Evolutionary conservation across 2,888 invertebrate genomes (phyloP).

Genomic region (Mellilla xanthometata): DNA sequence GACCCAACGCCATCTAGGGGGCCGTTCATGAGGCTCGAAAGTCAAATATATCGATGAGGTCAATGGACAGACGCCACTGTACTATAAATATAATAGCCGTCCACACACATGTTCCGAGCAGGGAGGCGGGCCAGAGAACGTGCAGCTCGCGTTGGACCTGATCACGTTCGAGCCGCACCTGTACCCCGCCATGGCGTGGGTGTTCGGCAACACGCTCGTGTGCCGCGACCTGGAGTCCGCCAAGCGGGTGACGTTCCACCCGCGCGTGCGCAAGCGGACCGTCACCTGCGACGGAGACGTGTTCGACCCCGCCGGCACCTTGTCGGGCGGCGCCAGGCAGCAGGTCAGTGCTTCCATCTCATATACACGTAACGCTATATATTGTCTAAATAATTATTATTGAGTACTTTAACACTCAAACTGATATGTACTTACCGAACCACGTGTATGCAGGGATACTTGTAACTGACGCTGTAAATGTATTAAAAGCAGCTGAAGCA

Average conservation of each 20-base stretch:
- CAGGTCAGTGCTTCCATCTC: constrained; percentile 10
- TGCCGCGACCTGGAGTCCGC: constrained; percentile 92
- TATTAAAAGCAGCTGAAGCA: too few species aligned
- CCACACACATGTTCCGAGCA: constrained; percentile 18
- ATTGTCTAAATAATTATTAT: too few species aligned
- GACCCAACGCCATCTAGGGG: too few species aligned
- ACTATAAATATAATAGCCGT: too few species aligned
- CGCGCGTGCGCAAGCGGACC: constrained; percentile 84
- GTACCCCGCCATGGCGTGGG: constrained; percentile 91
- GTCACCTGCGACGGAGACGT: constrained; percentile 97
- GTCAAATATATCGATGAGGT: too few species aligned
- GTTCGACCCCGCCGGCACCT: constrained; percentile 93
- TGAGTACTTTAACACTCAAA: too few species aligned
- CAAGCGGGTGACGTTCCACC: constrained; percentile 90
- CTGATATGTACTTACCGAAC: too few species aligned
- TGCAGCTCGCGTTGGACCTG: constrained; percentile 90
- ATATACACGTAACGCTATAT: neutral
- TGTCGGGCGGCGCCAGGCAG: constrained; percentile 90
- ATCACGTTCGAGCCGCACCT: constrained; percentile 86
- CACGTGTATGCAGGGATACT: too few species aligned
- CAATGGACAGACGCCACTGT: too few species aligned
- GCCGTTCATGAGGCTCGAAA: too few species aligned
- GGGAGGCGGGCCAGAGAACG: constrained; percentile 88
- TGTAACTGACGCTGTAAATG: too few species aligned
- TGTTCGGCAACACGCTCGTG: constrained; percentile 93